Conservation (phyloP, 1,140 invertebrate species). For the Drosophila tani region DNA sequence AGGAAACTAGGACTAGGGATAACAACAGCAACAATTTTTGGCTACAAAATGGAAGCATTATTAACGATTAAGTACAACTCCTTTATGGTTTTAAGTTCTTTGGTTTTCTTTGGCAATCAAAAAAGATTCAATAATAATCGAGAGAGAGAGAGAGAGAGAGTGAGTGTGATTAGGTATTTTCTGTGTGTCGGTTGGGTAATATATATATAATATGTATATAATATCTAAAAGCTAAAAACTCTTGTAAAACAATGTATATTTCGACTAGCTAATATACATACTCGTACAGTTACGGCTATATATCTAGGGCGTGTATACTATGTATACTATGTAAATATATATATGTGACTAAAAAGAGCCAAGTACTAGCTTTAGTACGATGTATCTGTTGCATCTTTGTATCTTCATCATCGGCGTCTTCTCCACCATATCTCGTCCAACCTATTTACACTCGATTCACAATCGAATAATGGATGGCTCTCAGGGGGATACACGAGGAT, state of each 20-base stretch:
- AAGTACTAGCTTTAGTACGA: constrained; percentile 20
- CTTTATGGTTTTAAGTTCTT: constrained; percentile 12
- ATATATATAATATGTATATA: constrained; percentile 17
- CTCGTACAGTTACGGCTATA: constrained; percentile 20
- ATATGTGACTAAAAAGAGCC: constrained; percentile 30
- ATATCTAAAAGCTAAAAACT: constrained; percentile 44
- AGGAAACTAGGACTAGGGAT: constrained; percentile 42
- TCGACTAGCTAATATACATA: constrained; percentile 44
- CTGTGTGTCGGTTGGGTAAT: constrained; percentile 22
- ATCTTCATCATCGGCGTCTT: constrained; percentile 11
- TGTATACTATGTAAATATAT: constrained; percentile 29
- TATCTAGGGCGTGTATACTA: constrained; percentile 42
- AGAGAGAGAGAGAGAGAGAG: not conserved
- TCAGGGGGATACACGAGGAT: not conserved
- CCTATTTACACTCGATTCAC: constrained; percentile 63
- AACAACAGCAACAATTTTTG: constrained; percentile 62
- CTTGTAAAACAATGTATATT: constrained; percentile 49
- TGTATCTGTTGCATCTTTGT: constrained; percentile 3
- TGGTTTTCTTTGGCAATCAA: constrained; percentile 51
- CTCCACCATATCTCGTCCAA: constrained; percentile 1
- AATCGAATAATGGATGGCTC: constrained; percentile 35
- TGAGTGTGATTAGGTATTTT: constrained; percentile 21
- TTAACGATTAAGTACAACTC: constrained; percentile 36
- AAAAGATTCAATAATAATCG: constrained; percentile 41
- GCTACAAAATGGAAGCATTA: constrained; percentile 77